phyloP scores from a whole-genome alignment of 2,888 invertebrate species.

The Lasioglossum vierecki region DNA sequence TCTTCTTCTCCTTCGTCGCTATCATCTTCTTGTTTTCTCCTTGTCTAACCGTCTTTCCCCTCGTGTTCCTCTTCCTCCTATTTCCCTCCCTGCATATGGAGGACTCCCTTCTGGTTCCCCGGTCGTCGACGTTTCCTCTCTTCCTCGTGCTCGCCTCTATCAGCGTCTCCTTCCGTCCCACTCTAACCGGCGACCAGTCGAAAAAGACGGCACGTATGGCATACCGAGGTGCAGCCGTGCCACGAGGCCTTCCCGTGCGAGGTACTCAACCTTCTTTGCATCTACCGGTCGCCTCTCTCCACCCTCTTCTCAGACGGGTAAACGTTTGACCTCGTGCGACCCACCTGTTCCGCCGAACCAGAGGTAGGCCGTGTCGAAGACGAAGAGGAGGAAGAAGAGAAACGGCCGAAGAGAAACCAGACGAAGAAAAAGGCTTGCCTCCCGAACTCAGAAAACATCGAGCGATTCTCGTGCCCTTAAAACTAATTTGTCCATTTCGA shows the following conservation, averaged over 20 bases:
- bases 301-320: slow-evolving; percentile 56
- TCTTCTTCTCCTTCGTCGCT: slow-evolving; percentile 24
- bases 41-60: slow-evolving; percentile 38
- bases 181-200: slow-evolving; percentile 29
- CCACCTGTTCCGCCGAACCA: slow-evolving; percentile 62
- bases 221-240: slow-evolving; percentile 71
- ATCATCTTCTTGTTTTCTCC: slow-evolving; percentile 48
- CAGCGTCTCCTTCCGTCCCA: slow-evolving; percentile 26
- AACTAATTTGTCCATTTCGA: not conserved
- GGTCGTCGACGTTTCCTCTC: slow-evolving; percentile 39
- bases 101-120: slow-evolving; percentile 54
- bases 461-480: not conserved
- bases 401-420: not conserved
- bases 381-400: slow-evolving; percentile 20
- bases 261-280: slow-evolving; percentile 80
- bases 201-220: slow-evolving; percentile 65
- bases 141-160: slow-evolving; percentile 19
- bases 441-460: not conserved
- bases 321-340: slow-evolving; percentile 66
- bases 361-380: slow-evolving; percentile 39
- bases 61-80: slow-evolving; percentile 48
- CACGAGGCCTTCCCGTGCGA: slow-evolving; percentile 71
- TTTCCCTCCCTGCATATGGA: slow-evolving; percentile 48
- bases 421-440: not conserved
- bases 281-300: slow-evolving; percentile 59